Conservation (phyloP, 2,888 invertebrate genomes). For the Frankliniella fusca region DNA sequence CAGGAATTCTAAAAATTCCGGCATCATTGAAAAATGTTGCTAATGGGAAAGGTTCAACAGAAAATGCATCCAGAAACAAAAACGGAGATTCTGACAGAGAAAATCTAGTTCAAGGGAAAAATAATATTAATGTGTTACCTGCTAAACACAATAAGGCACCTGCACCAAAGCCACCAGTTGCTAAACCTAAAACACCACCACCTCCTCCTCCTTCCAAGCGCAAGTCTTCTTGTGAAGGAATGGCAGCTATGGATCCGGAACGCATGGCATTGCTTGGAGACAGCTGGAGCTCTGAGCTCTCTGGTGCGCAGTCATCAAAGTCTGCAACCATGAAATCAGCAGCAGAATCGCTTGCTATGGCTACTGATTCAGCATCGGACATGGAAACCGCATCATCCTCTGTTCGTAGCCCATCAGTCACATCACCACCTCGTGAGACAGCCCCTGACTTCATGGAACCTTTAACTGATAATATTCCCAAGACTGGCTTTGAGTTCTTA, state of each 20-base stretch:
- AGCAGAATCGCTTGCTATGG: slow-evolving; percentile 6
- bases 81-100: background rate
- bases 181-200: slow-evolving; percentile 43
- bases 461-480: slow-evolving; percentile 47
- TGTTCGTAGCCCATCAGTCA: background rate
- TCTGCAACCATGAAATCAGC: slow-evolving; percentile 15
- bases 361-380: background rate
- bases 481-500: slow-evolving; percentile 55
- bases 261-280: background rate
- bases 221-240: slow-evolving; percentile 6
- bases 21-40: slow-evolving; percentile 15
- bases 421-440: slow-evolving; percentile 9
- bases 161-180: slow-evolving; percentile 34
- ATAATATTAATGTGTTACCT: slow-evolving; percentile 16
- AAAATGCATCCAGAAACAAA: slow-evolving; percentile 5
- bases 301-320: background rate
- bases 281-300: slow-evolving; percentile 9
- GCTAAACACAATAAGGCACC: slow-evolving; percentile 3
- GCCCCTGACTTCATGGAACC: slow-evolving; percentile 7
- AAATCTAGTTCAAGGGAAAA: slow-evolving; percentile 31
- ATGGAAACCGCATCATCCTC: slow-evolving; percentile 6
- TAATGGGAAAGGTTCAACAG: background rate
- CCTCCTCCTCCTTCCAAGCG: slow-evolving; percentile 42
- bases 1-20: slow-evolving; percentile 38
- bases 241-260: background rate